A percentile compares a stretch with the other conserved stretches of the same genome.
Conservation (phyloP, 1,140 invertebrate species). For the Drosophila asahinai region DNA sequence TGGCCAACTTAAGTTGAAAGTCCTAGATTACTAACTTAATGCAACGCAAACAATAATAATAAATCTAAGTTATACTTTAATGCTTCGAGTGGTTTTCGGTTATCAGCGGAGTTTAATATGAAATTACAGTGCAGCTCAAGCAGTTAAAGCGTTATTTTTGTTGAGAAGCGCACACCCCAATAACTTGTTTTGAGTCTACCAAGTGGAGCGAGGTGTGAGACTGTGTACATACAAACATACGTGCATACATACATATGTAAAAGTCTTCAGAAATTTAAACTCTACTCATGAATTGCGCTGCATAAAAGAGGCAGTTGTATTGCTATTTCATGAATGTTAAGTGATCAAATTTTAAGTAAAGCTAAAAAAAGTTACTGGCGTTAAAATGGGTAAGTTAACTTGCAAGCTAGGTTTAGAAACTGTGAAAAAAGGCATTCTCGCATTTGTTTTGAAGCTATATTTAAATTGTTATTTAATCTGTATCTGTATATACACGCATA, state of each 20-base stretch:
- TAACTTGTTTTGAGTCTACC: conserved; percentile 42
- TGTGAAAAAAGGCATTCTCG: neutral
- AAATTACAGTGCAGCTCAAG: neutral
- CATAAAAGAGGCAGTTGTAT: conserved; percentile 16
- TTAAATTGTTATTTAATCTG: neutral
- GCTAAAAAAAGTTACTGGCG: conserved; percentile 10
- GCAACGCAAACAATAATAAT: conserved; percentile 4
- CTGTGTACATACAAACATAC: conserved; percentile 31
- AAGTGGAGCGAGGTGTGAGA: conserved; percentile 22
- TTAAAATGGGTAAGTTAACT: conserved; percentile 37
- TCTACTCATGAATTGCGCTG: conserved; percentile 21
- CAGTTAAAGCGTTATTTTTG: conserved; percentile 1
- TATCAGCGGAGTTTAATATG: neutral
- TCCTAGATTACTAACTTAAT: neutral
- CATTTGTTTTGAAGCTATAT: neutral
- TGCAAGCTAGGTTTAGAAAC: neutral
- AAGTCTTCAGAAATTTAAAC: conserved; percentile 31
- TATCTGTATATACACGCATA: neutral
- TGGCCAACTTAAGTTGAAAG: conserved; percentile 6
- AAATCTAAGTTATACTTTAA: neutral
- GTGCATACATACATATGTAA: conserved; percentile 25
- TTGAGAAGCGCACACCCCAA: conserved; percentile 36
- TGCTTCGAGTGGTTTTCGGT: neutral
- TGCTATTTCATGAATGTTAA: conserved; percentile 19
- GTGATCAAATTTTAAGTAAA: conserved; percentile 20